These are phyloP conservation scores for Drosophila watanabei DNA, from an alignment of 1,140 invertebrate species.

Conservation along the genomic window DNA sequence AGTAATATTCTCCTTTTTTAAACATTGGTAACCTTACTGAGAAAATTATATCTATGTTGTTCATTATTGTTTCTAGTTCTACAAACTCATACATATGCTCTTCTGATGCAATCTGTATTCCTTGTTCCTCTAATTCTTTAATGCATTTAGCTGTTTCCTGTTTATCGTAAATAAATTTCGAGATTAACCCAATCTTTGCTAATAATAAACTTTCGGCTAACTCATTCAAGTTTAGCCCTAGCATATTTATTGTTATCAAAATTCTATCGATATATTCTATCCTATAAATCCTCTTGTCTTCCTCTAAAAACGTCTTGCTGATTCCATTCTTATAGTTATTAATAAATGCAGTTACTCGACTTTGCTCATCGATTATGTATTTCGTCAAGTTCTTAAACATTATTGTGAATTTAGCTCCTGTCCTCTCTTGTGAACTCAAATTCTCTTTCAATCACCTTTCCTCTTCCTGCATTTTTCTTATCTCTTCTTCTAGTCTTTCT, in stretches of 20 bases:
- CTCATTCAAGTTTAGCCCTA: background rate
- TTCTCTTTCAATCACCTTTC: background rate
- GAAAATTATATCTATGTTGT: background rate
- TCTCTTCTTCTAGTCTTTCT: background rate
- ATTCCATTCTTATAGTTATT: background rate
- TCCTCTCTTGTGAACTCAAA: background rate
- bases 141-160: background rate
- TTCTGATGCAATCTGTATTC: background rate
- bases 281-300: background rate
- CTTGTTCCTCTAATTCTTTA: background rate
- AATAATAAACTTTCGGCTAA: background rate
- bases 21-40: background rate
- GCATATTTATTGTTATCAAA: conserved; percentile 1
- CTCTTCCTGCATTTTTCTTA: background rate
- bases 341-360: background rate
- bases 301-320: conserved; percentile 2
- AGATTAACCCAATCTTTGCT: background rate
- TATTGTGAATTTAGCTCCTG: background rate
- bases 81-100: background rate
- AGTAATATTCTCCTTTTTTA: too few relatives aligned
- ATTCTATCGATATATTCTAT: conserved; percentile 1
- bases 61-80: background rate
- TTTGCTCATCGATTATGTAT: background rate
- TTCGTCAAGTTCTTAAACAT: background rate
- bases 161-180: background rate